Evolutionary conservation across 2,113 vertebrate genomes (phyloP).

Genomic region (Apeltes quadracus): DNA sequence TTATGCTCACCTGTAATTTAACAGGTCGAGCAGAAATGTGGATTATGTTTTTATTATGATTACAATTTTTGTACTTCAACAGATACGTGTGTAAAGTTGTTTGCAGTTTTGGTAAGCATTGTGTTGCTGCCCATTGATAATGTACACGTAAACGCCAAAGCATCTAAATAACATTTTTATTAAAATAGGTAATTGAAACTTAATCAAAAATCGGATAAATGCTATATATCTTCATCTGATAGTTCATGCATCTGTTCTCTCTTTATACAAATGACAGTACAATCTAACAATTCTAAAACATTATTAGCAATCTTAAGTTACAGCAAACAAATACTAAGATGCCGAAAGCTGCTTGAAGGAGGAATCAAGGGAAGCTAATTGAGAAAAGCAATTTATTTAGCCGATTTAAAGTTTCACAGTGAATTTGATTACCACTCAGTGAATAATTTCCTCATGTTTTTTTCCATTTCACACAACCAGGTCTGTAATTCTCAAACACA

Average conservation of each 20-base stretch:
- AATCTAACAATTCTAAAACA: conserved; percentile 25
- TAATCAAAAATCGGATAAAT: background rate
- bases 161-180: background rate
- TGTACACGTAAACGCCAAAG: background rate
- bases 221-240: background rate
- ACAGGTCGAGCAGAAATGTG: background rate
- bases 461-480: conserved; percentile 60
- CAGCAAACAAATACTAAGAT: conserved; percentile 53
- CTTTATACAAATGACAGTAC: background rate
- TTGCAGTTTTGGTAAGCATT: background rate
- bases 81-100: background rate
- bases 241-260: background rate
- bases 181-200: background rate
- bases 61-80: background rate
- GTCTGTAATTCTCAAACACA: conserved; percentile 70
- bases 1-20: background rate
- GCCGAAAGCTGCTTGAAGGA: conserved; percentile 36
- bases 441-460: conserved; percentile 75
- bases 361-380: conserved; percentile 65
- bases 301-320: conserved; percentile 41
- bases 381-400: conserved; percentile 81
- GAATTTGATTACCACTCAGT: conserved; percentile 78
- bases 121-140: background rate
- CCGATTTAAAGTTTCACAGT: conserved; percentile 78
- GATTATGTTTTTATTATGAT: background rate